phyloP scores from a whole-genome alignment of 2,797 vertebrate species.

The Enteromius fasciolatus region DNA sequence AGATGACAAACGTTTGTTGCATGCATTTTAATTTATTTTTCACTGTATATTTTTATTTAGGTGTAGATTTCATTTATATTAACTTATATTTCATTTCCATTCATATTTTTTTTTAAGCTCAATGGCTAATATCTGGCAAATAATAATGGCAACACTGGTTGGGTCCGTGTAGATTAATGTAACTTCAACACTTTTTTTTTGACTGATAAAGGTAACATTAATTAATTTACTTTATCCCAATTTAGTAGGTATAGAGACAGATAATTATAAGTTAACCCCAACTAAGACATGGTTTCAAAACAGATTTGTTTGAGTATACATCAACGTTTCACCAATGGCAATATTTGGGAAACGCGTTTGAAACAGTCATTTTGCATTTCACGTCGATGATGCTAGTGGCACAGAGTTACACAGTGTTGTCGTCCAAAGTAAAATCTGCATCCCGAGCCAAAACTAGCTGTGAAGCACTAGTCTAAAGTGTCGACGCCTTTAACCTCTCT shows the following conservation, averaged over 20 bases:
- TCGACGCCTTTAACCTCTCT: conserved; percentile 74
- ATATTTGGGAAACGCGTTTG: background rate
- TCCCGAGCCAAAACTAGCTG: background rate
- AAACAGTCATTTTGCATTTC: background rate
- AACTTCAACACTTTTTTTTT: background rate
- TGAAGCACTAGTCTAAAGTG: conserved; percentile 44
- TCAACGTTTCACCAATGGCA: background rate
- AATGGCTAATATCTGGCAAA: too few relatives aligned
- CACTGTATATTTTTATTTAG: background rate
- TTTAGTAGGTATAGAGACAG: background rate
- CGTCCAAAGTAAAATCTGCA: background rate
- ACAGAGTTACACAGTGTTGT: background rate
- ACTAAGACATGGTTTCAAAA: background rate
- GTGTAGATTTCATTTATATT: background rate
- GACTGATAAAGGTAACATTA: background rate
- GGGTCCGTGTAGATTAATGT: background rate
- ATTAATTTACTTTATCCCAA: background rate
- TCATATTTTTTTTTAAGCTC: too few relatives aligned
- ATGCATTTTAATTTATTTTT: background rate
- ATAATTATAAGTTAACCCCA: background rate
- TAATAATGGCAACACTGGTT: too few relatives aligned
- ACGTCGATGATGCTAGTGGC: background rate
- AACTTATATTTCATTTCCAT: too few relatives aligned
- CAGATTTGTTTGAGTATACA: background rate
- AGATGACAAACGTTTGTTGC: background rate